Percentiles rank a stretch among this genome's conserved stretches.
phyloP scores from a whole-genome alignment of 1,140 invertebrate species.

The Drosophila lowei region DNA sequence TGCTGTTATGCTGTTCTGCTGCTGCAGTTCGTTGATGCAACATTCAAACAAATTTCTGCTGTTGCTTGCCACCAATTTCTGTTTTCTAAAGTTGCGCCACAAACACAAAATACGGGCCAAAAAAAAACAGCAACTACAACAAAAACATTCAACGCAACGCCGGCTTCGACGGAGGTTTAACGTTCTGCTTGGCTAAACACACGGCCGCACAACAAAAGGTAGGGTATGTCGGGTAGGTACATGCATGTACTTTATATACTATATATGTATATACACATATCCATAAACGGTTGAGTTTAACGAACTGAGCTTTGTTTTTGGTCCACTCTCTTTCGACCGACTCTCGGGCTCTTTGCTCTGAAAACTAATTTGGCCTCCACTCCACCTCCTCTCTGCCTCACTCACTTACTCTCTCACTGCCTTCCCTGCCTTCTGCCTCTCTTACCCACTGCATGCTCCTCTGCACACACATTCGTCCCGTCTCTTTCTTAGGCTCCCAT shows the following conservation, averaged over 20 bases:
- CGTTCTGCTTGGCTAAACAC: slow-evolving; percentile 72
- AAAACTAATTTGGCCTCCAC: slow-evolving; percentile 31
- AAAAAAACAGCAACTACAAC: slow-evolving; percentile 40
- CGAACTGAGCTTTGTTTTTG: slow-evolving; percentile 65
- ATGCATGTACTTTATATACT: no score
- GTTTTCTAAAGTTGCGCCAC: slow-evolving; percentile 63
- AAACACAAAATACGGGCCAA: slow-evolving; percentile 31
- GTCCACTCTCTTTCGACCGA: slow-evolving; percentile 24
- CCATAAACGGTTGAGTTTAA: slow-evolving; percentile 74
- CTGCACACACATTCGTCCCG: slow-evolving; percentile 40
- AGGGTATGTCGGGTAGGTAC: slow-evolving; percentile 31
- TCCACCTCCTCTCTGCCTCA: neutral
- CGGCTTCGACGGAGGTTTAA: slow-evolving; percentile 14
- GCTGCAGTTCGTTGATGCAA: slow-evolving; percentile 42
- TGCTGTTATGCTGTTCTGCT: slow-evolving; percentile 3
- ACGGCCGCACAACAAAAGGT: slow-evolving; percentile 33
- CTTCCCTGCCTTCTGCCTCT: neutral
- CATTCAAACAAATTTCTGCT: slow-evolving; percentile 29
- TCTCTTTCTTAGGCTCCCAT: slow-evolving; percentile 11
- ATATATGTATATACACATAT: slow-evolving; percentile 25
- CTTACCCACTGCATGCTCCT: slow-evolving; percentile 47
- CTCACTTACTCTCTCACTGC: neutral
- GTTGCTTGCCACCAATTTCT: slow-evolving; percentile 34
- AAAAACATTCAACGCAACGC: slow-evolving; percentile 46
- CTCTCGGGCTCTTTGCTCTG: slow-evolving; percentile 1